Percentiles rank a stretch among this genome's conserved stretches.
These are phyloP conservation scores for Chloropsis cyanopogon DNA, from an alignment of 2,113 vertebrate genomes.

Conservation along the genomic window DNA sequence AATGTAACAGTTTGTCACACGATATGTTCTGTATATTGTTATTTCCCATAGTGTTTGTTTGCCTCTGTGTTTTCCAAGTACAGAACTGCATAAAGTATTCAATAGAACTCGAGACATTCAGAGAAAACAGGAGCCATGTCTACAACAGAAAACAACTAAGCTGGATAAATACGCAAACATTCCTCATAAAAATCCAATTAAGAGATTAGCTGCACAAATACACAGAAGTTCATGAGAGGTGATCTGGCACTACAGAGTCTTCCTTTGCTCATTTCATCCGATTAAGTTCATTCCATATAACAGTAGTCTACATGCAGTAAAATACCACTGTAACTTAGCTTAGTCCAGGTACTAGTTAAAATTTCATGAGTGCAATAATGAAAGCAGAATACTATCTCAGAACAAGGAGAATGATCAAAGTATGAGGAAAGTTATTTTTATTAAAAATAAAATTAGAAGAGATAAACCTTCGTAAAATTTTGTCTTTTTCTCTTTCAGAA, in stretches of 20 bases:
- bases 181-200: constrained; percentile 36
- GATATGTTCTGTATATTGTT: not conserved
- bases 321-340: not conserved
- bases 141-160: not conserved
- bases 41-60: not conserved
- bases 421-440: not conserved
- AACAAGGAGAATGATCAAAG: not conserved
- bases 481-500: not conserved
- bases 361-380: not conserved
- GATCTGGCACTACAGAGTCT: not conserved
- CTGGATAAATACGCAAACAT: not conserved
- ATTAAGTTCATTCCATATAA: not conserved
- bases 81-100: not conserved
- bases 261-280: constrained; percentile 12
- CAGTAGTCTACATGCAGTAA: not conserved
- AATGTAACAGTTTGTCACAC: not conserved
- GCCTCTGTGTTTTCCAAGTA: not conserved
- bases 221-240: constrained; percentile 17
- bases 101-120: not conserved
- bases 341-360: not conserved
- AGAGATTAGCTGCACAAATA: constrained; percentile 32
- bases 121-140: not conserved
- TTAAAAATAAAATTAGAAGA: not conserved
- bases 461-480: not conserved
- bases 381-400: not conserved